Evolutionary conservation across 2,888 invertebrate species (phyloP), one percentile per base, ranked within the genome.

Genomic region (Agrypnus murinus): DNA sequence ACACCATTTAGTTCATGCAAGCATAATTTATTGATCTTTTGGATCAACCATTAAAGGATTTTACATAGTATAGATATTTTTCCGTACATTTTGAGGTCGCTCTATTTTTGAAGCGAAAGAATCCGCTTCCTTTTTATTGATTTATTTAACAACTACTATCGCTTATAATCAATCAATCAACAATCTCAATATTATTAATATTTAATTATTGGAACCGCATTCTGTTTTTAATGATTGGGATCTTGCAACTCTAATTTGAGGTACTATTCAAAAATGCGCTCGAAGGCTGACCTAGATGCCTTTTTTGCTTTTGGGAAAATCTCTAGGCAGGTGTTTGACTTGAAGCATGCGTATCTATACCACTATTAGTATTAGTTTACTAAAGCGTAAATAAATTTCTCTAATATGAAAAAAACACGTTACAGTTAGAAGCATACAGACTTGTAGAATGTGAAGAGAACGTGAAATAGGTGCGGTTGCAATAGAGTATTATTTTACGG

Each of bases 401-500:
- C 31, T n/a, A 32, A 17, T 59, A 65, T 60, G 60, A 69, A 65
- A 65, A 65, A 65, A 69, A 59, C 10, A 12, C 34, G 65, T 38
- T 45, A 63, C 62, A 62, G 63, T 62, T 68, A 63, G 55, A 57
- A 62, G 40, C 60, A 45, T 62, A 36, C 25, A 50, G 50, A 70
- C 60, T 48, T 45, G 65, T 65, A 65, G 69, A 60, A 65, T 65
- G 65, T 53, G 50, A 48, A 70, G 60, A 65, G 57, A 70, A 65
- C 70, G 70, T 70, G 65, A 60, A 43, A 34, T 64, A 65, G 70
- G 70, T 62, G 70, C 60, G 70, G 70, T 48, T 40, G 17, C 25
- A 58, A 25, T 17, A n/a, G n/a, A n/a, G 36, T 57, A 48, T 65
- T 58, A 45, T 58, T 45, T 57, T 65, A 58, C 65, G 46, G 65